Base-by-base conservation (phyloP, 2,797 vertebrate species). In the Pipistrellus kuhlii region DNA sequence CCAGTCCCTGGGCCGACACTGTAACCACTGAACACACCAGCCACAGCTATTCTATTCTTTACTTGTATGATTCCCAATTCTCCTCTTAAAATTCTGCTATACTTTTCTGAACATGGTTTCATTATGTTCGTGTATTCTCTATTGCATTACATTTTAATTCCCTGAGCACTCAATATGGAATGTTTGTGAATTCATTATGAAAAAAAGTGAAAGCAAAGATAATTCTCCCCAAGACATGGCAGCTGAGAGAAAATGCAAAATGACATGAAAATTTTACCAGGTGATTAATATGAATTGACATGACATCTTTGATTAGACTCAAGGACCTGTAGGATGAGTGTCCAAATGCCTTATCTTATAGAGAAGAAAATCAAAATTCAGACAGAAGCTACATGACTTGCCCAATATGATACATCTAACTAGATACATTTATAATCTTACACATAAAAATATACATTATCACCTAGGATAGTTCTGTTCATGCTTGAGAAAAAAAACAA, bases 151-250 rank as follows among this genome's bases (percentile, higher is more conserved):
- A 93, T 83, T 85, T 84, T 86, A 59, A 94, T 84, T 93, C 62
- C 72, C 46, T 32, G 32, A 94, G 27, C 86, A 90, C 66, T 83
- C 90, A 85, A 59, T 6, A 85, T 2, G 35, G 0, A 76, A n/a
- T 44, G 44, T 59, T 80, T 71, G 66, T 6, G 25, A 87, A 94
- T 57, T 76, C 35, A 53, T 51, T 90, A 64, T 9, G 25, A 71
- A 77, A 95, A 95, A 84, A 92, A 87, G n/a, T 55, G 30, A 85
- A 96, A 88, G 51, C 91, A 90, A 85, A 83, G 27, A 41, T 80
- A n/a, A 93, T 48, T 85, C 14, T 32, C n/a, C 30, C 9, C 38
- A 57, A 57, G 57, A 85, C 41, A 85, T 4, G 21, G 51, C 13
- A 41, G 72, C 23, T 30, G 13, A 82, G 51, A 91, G 41, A 91